Evolutionary conservation across 2,797 vertebrate genomes (phyloP), one percentile per base, ranked within the genome.

Genomic region (Labeo calbasu): DNA sequence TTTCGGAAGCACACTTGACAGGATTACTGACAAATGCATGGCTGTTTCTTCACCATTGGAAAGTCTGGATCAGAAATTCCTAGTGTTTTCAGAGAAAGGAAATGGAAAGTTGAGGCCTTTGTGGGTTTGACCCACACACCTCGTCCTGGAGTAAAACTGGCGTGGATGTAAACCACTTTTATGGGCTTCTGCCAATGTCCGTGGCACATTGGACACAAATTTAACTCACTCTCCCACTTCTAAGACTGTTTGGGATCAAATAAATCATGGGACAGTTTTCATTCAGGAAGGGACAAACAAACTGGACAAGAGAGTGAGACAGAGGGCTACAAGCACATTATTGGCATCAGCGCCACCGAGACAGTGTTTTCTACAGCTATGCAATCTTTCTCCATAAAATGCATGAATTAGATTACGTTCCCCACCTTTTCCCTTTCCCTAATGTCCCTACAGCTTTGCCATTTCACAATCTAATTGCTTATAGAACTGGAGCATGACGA

Each of bases 351-450:
- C 87, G 88, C 89, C 89, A 89, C 89, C 86, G 89, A 92, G 87
- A 94, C 86, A 78, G 84, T 91, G 83, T 92, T 93, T 90, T 91
- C 87, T 95, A 94, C 84, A 96, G 95, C 95, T 95, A 95, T 96
- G 95, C 95, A 96, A 93, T 95, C 92, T 95, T 91, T 92, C 86
- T 91, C 89, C 81, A 92, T 88, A 88, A 92, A 90, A 88, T 90
- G 94, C 95, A 96, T 95, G 94, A 90, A 90, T 89, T 86, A 79
- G 86, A 89, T 89, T 83, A 80, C 88, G 0, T 91, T 86, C 65
- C 78, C 85, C 66, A 68, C 46, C 69, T 90, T 89, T 90, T 85
- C 48, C 84, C 88, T 55, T 88, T 90, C 88, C 86, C 87, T 91
- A 88, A 89, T 82, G 19, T 71, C 46, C 43, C 79, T 9, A 48